These are phyloP conservation scores for Pollimyrus isidori DNA, from an alignment of 2,113 vertebrate species.

Conservation along the genomic window DNA sequence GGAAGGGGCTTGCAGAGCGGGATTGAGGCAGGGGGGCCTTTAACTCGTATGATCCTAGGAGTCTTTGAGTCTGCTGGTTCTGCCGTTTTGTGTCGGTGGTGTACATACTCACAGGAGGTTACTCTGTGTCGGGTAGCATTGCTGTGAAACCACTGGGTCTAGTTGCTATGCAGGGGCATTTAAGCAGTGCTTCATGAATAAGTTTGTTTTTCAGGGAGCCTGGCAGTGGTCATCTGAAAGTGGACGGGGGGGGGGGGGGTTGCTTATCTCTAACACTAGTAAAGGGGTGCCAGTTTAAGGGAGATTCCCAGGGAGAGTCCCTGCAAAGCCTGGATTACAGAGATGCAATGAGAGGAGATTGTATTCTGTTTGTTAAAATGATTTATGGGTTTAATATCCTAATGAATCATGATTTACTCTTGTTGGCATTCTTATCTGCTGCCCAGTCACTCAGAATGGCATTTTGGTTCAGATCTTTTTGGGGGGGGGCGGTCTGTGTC, in stretches of 20 bases:
- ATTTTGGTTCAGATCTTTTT: too few species aligned
- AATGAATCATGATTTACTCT: not conserved
- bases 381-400: not conserved
- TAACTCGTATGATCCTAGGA: not conserved
- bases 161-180: not conserved
- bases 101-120: not conserved
- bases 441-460: not conserved
- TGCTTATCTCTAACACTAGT: not conserved
- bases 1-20: constrained; percentile 35
- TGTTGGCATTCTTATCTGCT: not conserved
- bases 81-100: not conserved
- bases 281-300: not conserved
- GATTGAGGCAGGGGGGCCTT: not conserved
- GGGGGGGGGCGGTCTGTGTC: not conserved
- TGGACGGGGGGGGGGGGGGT: not conserved
- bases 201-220: not conserved
- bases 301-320: not conserved
- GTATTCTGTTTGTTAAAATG: not conserved
- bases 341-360: not conserved
- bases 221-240: not conserved
- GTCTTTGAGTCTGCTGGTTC: not conserved
- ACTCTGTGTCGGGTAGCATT: not conserved
- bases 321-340: not conserved
- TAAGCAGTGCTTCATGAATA: not conserved
- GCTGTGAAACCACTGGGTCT: not conserved